Conservation (phyloP, 2,797 vertebrate genomes). For the Myoxocephalus aenaeus region DNA sequence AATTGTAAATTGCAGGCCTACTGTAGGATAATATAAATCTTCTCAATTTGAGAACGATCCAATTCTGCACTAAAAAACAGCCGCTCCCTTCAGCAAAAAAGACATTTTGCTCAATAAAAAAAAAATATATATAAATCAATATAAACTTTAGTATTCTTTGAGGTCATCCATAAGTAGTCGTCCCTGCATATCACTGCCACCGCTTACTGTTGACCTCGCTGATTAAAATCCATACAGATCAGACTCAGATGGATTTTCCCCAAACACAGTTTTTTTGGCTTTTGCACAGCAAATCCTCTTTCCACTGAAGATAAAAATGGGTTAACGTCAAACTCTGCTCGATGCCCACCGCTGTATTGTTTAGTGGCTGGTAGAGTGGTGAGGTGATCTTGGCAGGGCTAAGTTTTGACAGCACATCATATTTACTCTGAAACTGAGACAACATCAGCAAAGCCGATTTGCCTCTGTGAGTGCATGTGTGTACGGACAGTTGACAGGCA, state of each 20-base stretch:
- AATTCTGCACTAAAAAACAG: neutral
- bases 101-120: neutral
- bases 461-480: conserved; percentile 52
- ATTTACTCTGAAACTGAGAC: conserved; percentile 41
- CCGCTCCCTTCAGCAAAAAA: neutral
- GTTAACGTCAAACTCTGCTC: conserved; percentile 33
- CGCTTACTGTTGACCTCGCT: conserved; percentile 27
- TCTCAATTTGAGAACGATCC: neutral
- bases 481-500: conserved; percentile 53
- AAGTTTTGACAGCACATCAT: conserved; percentile 56
- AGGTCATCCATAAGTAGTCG: neutral
- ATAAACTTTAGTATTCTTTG: neutral
- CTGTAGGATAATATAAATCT: neutral
- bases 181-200: neutral
- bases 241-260: conserved; percentile 33
- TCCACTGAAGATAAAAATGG: conserved; percentile 17
- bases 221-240: conserved; percentile 35
- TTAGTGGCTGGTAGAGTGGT: conserved; percentile 18
- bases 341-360: conserved; percentile 17
- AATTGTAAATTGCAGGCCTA: neutral
- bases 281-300: conserved; percentile 39
- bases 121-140: neutral
- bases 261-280: conserved; percentile 29
- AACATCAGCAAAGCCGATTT: conserved; percentile 50
- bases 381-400: conserved; percentile 15